A percentile compares a stretch with the other conserved stretches of the same genome.
Conservation (phyloP, 2,797 vertebrate genomes). For the Xiphorhynchus erythropygius region DNA sequence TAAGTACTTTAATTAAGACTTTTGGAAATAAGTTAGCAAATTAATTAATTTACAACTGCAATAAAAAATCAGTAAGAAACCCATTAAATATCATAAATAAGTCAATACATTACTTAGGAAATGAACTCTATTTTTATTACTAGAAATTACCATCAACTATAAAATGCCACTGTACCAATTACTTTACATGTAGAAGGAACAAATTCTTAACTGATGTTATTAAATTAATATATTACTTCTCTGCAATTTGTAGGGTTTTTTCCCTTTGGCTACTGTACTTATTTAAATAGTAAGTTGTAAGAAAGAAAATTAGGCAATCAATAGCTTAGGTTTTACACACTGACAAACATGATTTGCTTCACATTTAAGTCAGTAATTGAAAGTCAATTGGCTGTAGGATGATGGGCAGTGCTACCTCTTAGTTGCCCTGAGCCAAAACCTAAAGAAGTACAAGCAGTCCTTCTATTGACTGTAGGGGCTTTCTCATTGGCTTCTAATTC, state of each 20-base stretch:
- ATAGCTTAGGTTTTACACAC: not conserved
- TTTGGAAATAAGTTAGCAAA: conserved; percentile 70
- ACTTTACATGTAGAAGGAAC: conserved; percentile 69
- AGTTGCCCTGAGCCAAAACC: not conserved
- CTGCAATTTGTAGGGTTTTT: conserved; percentile 55
- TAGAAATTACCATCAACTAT: conserved; percentile 74
- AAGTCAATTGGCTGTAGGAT: conserved; percentile 10
- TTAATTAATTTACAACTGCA: conserved; percentile 75
- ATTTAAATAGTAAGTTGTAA: conserved; percentile 7
- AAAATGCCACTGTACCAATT: conserved; percentile 73
- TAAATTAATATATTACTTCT: conserved; percentile 71
- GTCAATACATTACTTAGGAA: conserved; percentile 78
- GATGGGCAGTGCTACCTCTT: not conserved
- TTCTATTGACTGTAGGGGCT: not conserved
- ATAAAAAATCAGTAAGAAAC: conserved; percentile 74
- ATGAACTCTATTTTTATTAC: conserved; percentile 75
- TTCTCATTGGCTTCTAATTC: not conserved
- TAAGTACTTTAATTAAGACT: conserved; percentile 71
- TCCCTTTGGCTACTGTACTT: not conserved
- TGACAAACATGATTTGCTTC: conserved; percentile 27
- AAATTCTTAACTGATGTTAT: conserved; percentile 71
- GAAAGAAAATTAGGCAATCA: conserved; percentile 15
- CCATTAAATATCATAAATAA: conserved; percentile 79
- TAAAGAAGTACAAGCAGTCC: not conserved
- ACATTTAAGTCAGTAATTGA: conserved; percentile 22